phyloP scores from a whole-genome alignment of 1,140 invertebrate genomes.

The Trialeurodes vaporariorum region DNA sequence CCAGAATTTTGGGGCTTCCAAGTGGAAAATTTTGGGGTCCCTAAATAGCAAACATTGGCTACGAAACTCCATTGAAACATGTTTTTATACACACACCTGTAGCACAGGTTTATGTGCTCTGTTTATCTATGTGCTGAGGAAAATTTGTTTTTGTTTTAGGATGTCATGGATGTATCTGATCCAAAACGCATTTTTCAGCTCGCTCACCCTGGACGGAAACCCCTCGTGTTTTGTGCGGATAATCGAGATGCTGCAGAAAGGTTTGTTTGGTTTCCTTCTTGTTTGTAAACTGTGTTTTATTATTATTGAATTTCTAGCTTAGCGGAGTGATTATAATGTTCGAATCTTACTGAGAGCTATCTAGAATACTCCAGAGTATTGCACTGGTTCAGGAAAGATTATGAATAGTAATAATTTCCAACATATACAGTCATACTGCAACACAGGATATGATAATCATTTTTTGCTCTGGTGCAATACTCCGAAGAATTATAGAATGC shows the following conservation, averaged over 20 bases:
- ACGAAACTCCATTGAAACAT: too few relatives aligned
- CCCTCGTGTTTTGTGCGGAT: conserved; percentile 40
- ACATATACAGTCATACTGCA: not conserved
- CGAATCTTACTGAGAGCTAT: not conserved
- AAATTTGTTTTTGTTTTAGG: conserved; percentile 12
- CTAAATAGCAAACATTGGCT: too few relatives aligned
- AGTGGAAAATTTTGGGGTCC: too few relatives aligned
- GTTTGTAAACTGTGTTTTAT: conserved; percentile 8
- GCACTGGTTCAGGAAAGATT: not conserved
- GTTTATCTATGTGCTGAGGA: too few relatives aligned
- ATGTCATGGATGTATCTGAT: conserved; percentile 25
- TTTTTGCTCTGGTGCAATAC: too few relatives aligned
- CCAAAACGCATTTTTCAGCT: conserved; percentile 39
- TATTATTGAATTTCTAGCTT: not conserved
- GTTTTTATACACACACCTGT: too few relatives aligned
- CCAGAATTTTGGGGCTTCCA: not conserved
- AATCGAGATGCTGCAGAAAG: conserved; percentile 32
- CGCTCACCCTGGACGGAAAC: conserved; percentile 38
- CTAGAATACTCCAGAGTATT: too few relatives aligned
- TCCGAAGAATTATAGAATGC: too few relatives aligned
- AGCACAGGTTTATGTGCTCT: too few relatives aligned
- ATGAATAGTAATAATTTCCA: not conserved
- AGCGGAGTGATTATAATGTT: not conserved
- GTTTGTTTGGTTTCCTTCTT: conserved; percentile 24
- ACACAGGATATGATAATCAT: not conserved